Base-by-base conservation (phyloP, 2,797 vertebrate species). In the Chromis chromis region DNA sequence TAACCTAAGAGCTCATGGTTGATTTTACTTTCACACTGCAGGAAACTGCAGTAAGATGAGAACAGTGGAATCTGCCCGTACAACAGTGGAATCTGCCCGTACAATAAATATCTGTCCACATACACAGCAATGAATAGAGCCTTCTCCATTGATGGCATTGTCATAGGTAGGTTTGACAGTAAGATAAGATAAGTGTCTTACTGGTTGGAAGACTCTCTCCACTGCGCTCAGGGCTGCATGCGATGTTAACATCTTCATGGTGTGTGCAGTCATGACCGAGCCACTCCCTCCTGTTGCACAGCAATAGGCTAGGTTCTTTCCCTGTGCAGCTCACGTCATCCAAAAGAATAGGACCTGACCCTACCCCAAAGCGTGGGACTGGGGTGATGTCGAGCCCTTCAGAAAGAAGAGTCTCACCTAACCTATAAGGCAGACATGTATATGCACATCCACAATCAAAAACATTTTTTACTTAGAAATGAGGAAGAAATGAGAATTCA, bases 301-400 rank as follows among this genome's bases (percentile, higher is more conserved):
- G 94, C 44, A 95, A 74, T 1, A 99, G 76, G 36, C 93, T 88
- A 1, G 94, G 89, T 83, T 99, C 98, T 85, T 95, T 96, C 71
- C 98, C 98, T 0, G 94, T 95, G 88, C 98, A 99, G 86, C 89
- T 95, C 81, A 99, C 96, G 7, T 97, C 96, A 61, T 98, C 97
- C 92, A 99, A 54, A 89, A 97, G 94, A 88, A 98, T 96, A 22
- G 95, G 95, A 79, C 95, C 95, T 1, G 86, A 59, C 21, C 90
- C 92, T 64, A 83, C 89, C 65, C 94, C 94, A 0, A 94, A 96
- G 60, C 80, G 89, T 33, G 85, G 81, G 44, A 80, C 73, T 1
- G 79, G 65, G 22, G 77, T 86, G 69, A 80, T 79, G 62, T 88
- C 83, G 2, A 70, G 65, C 21, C 79, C 87, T 70, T 86, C 89